Evolutionary conservation across 2,888 invertebrate species (phyloP), one percentile per base, ranked within the genome.

Genomic region (Eupithecia insigniata): DNA sequence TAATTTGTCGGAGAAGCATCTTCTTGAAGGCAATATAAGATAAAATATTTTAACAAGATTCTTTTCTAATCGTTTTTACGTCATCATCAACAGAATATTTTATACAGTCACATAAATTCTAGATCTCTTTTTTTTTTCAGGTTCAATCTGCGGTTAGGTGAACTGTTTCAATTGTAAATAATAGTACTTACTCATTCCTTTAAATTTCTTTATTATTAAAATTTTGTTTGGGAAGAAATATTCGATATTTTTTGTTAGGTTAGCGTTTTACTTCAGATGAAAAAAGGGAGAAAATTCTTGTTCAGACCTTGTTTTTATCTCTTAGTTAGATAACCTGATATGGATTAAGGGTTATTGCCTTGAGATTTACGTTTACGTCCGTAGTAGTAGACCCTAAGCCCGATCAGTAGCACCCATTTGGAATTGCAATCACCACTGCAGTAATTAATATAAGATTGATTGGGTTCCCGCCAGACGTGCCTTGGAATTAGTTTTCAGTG

Each of bases 361-460:
- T 18, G 39, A 18, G 39, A 43, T 5, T 5, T 16, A 46, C 22
- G 22, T n/a, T n/a, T 22, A 51, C 22, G 22, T 51, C 22, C 18
- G 22, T 51, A 4, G 51, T 8, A 46, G 46, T n/a, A 12, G 55
- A 10, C 22, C 12, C 55, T 26, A 26, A 55, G 0, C 5, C 14
- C 14, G 12, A 55, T 26, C 55, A 51, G 55, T 26, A 55, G 26
- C 55, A 55, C 26, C 55, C 22, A 26, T 51, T 51, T 51, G 51
- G 30, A 46, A 67, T 61, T 61, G 69, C 73, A 72, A 61, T 70
- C 67, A 70, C 69, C 58, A 51, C 61, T 51, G 58, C 34, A 66
- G 65, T 72, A 67, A 71, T 71, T 73, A 71, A 70, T 66, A 67
- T 60, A 65, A 70, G 69, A 64, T 74, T 14, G 64, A 64, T 64